Evolutionary conservation across 2,888 invertebrate genomes (phyloP).

Genomic region (Himalopsyche tibetana): DNA sequence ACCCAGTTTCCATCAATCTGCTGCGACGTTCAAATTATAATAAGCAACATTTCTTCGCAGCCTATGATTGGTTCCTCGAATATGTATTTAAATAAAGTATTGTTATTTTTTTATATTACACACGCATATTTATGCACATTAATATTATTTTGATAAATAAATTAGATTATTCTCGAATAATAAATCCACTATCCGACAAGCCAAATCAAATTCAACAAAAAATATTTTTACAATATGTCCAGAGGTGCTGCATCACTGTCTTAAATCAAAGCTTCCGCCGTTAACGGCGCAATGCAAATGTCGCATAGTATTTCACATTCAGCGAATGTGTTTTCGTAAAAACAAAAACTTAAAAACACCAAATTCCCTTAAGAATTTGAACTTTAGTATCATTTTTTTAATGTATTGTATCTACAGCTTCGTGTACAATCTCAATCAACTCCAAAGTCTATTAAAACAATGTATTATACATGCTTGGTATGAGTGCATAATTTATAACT

Average conservation of each 20-base stretch:
- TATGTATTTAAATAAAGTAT: too few species aligned
- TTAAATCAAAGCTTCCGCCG: slow-evolving; percentile 27
- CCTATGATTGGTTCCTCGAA: too few species aligned
- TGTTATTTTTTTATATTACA: too few species aligned
- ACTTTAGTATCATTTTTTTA: not conserved
- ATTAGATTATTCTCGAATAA: too few species aligned
- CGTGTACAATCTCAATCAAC: not conserved
- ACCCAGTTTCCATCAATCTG: too few species aligned
- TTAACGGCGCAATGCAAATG: slow-evolving; percentile 9
- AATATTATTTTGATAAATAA: too few species aligned
- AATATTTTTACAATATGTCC: not conserved
- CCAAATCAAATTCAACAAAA: too few species aligned
- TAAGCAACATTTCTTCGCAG: too few species aligned
- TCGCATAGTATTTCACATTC: not conserved
- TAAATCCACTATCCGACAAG: too few species aligned
- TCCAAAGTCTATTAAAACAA: not conserved
- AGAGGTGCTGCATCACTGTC: not conserved
- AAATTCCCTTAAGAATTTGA: not conserved
- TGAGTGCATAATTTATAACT: not conserved
- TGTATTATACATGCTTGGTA: not conserved
- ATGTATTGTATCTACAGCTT: not conserved
- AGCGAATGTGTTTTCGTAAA: not conserved
- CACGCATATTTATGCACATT: too few species aligned
- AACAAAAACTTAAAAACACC: not conserved
- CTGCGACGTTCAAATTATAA: too few species aligned